Evolutionary conservation across 2,797 vertebrate species (phyloP).

Genomic region (Platyrinchus mystaceus): DNA sequence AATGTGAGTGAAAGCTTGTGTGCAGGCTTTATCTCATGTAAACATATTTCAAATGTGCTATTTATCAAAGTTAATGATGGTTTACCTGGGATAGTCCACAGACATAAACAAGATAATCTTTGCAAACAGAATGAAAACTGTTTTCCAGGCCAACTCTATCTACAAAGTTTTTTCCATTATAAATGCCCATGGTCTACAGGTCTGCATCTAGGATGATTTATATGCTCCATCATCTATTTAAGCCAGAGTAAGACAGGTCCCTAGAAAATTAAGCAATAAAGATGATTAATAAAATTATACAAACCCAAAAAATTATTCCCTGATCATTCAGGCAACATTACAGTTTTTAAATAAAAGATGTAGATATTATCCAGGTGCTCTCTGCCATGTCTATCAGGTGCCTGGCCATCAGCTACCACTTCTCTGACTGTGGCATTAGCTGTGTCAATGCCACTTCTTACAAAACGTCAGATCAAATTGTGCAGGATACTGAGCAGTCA

Average conservation of each 20-base stretch:
- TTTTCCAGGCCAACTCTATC: not conserved
- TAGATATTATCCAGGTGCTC: not conserved
- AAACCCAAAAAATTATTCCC: not conserved
- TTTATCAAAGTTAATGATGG: not conserved
- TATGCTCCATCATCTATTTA: not conserved
- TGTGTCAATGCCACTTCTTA: not conserved
- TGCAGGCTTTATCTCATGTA: not conserved
- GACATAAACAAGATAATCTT: not conserved
- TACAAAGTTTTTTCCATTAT: not conserved
- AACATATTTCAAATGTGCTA: not conserved
- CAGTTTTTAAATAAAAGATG: not conserved
- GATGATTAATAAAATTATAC: not conserved
- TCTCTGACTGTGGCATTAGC: not conserved
- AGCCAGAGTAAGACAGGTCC: not conserved
- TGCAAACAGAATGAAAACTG: not conserved
- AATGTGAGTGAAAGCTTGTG: not conserved
- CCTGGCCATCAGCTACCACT: accelerated
- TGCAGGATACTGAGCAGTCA: not conserved
- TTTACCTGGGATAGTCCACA: not conserved
- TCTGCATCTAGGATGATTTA: not conserved
- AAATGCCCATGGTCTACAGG: not conserved
- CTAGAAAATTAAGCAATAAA: not conserved
- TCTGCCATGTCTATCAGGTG: not conserved
- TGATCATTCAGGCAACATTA: not conserved
- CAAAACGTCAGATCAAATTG: not conserved